Percentiles rank a stretch among this genome's conserved stretches.
These are phyloP conservation scores for Corydoras sp. DNA, from an alignment of 2,113 vertebrate genomes.

Conservation along the genomic window DNA sequence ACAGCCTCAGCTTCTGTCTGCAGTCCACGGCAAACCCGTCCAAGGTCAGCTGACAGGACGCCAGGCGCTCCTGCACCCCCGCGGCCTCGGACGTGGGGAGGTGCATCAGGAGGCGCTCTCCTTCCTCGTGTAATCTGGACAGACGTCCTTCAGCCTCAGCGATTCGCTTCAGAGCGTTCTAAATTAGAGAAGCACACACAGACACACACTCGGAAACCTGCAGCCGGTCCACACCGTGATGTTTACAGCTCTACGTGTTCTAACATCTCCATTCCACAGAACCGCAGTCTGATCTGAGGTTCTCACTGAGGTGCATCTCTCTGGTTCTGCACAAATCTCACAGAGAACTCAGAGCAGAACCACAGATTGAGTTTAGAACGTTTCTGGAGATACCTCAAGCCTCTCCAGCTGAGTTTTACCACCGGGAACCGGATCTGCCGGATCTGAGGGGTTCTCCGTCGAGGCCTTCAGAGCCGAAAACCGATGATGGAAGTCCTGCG, in stretches of 20 bases:
- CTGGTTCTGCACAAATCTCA: too few species aligned
- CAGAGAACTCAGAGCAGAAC: too few species aligned
- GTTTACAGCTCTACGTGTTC: too few species aligned
- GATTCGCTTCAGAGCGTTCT: constrained; percentile 70
- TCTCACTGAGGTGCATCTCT: too few species aligned
- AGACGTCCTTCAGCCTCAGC: constrained; percentile 74
- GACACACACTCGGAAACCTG: neutral
- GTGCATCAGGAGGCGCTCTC: constrained; percentile 72
- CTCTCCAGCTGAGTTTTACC: constrained; percentile 73
- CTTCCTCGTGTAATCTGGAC: constrained; percentile 72
- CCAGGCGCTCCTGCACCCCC: constrained; percentile 77
- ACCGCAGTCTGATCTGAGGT: too few species aligned
- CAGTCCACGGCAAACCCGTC: constrained; percentile 73
- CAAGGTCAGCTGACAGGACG: constrained; percentile 76
- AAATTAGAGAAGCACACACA: constrained; percentile 13
- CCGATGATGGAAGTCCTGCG: constrained; percentile 83
- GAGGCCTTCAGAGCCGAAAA: constrained; percentile 67
- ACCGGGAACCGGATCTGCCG: constrained; percentile 71
- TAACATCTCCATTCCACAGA: too few species aligned
- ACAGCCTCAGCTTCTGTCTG: constrained; percentile 67
- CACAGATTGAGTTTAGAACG: too few species aligned
- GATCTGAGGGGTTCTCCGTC: constrained; percentile 72
- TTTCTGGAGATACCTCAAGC: constrained; percentile 72
- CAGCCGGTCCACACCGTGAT: neutral
- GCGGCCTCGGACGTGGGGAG: constrained; percentile 71